Conservation (phyloP, 2,797 vertebrate species). For the Schizopygopsis pylzovi region DNA sequence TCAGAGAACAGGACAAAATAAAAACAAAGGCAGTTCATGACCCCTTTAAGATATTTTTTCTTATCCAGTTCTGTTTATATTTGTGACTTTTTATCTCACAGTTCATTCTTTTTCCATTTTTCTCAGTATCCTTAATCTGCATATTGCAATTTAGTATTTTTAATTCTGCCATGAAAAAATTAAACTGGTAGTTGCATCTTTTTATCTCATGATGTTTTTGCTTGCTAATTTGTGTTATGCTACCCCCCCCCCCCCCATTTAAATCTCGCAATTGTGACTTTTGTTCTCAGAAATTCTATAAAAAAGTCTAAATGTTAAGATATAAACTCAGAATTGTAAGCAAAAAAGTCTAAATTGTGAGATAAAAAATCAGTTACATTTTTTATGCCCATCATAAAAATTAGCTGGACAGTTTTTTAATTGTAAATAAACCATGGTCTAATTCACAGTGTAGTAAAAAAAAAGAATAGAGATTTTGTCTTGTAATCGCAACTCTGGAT, state of each 20-base stretch:
- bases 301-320: neutral
- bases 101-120: neutral
- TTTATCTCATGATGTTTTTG: neutral
- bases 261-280: neutral
- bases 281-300: neutral
- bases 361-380: neutral
- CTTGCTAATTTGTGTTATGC: neutral
- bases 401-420: neutral
- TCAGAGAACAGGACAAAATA: no score
- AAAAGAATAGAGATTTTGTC: neutral
- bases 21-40: no score
- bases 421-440: neutral
- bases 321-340: neutral
- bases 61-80: no score
- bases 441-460: neutral
- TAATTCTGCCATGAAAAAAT: neutral
- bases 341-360: neutral
- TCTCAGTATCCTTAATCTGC: neutral
- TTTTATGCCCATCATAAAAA: neutral
- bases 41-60: no score
- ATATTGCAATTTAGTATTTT: neutral
- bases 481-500: neutral
- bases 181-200: neutral
- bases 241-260: neutral
- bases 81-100: neutral